Percentiles rank a stretch among this genome's conserved stretches.
Conservation (phyloP, 1,140 invertebrate genomes). For the Orussus abietinus region DNA sequence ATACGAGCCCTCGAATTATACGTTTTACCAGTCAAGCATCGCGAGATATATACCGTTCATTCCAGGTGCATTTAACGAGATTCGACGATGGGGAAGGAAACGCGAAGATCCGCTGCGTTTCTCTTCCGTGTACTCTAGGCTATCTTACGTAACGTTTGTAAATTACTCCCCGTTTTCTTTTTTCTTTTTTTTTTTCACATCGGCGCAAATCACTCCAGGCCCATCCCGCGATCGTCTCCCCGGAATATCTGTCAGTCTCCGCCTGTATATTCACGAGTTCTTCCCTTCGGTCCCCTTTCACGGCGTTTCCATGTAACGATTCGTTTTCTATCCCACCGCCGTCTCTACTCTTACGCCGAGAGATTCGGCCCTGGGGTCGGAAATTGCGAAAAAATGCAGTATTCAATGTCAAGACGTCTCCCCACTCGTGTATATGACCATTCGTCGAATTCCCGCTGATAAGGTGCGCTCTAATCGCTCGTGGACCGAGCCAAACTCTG, state of each 20-base stretch:
- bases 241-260: background rate
- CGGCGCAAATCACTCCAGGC: conserved; percentile 9
- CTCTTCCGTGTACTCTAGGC: background rate
- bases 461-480: conserved; percentile 16
- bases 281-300: conserved; percentile 10
- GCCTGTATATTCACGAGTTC: too few species aligned
- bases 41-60: conserved; percentile 25
- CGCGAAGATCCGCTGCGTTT: too few species aligned
- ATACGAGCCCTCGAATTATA: conserved; percentile 1
- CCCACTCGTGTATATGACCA: background rate
- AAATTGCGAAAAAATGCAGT: conserved; percentile 8
- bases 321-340: background rate
- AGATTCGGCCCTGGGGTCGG: background rate
- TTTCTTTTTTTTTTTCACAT: conserved; percentile 13
- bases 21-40: conserved; percentile 8
- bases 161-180: conserved; percentile 10
- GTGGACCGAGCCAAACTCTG: conserved; percentile 21
- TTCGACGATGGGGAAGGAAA: too few species aligned
- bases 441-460: conserved; percentile 1
- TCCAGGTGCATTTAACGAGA: conserved; percentile 35
- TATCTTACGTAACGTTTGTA: background rate
- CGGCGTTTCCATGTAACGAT: conserved; percentile 10
- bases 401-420: conserved; percentile 8
- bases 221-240: too few species aligned
- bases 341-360: background rate